Evolutionary conservation across 2,113 vertebrate species (phyloP), one percentile per base, ranked within the genome.

Genomic region (Perca fluviatilis): DNA sequence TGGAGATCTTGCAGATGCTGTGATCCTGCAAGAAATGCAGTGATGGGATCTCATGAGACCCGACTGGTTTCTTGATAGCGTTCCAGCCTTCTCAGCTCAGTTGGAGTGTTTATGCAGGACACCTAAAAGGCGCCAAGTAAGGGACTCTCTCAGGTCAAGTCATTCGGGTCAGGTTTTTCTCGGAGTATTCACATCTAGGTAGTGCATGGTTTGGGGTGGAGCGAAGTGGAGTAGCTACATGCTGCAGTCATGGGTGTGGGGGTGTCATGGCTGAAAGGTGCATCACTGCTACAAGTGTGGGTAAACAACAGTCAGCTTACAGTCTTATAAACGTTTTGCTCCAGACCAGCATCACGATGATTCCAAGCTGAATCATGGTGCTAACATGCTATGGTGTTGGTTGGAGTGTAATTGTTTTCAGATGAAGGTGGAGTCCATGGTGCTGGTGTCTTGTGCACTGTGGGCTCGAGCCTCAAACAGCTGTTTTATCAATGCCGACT

Each of bases 351-450:
- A 5, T 58, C 14, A 0, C 11, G 23, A 23, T 33, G 53, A 54
- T 50, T 82, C 67, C 33, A 36, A 6, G 62, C 65, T 73, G 61
- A 76, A 51, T 23, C 69, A 18, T 33, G 25, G 46, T n/a, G 30
- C 49, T 54, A n/a, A 53, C 66, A 13, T 43, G n/a, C n/a, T 11
- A 46, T 4, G 51, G 50, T 56, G 72, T 65, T 30, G 47, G 47
- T 49, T 70, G 60, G 56, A 70, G 68, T 43, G 77, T 36, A 33
- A 13, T 0, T 8, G 47, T 13, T 54, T 36, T 94, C 91, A 96
- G 92, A 98, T 98, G 91, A 99, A 99, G 49, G 98, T 99, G 76
- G 98, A 98, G 86, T 99, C 98, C 92, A 99, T 93, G 64, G 95
- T 94, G 89, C 95, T 97, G 0, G 83, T 88, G 9, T 98, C 97